Evolutionary conservation across 1,140 invertebrate species (phyloP).

Genomic region (Micrasema longulum): DNA sequence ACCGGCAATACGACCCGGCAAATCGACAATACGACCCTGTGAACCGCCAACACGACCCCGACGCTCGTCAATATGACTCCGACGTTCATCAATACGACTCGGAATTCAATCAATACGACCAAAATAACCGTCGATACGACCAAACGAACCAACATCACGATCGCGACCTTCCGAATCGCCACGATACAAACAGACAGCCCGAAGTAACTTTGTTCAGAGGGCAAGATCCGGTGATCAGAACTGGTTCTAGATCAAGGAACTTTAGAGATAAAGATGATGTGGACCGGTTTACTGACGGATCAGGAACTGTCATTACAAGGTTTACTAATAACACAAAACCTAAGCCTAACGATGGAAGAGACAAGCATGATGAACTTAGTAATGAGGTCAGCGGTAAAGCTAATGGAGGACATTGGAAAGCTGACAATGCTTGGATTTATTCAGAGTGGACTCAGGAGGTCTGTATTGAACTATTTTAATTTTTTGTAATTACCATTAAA

Average conservation of each 20-base stretch:
- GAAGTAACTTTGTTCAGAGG: conserved; percentile 4
- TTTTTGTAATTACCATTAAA: no score
- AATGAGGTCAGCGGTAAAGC: conserved; percentile 42
- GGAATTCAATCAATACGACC: conserved; percentile 9
- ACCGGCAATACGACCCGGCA: conserved; percentile 21
- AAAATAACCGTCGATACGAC: conserved; percentile 8
- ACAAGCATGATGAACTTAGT: conserved; percentile 42
- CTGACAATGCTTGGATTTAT: conserved; percentile 50
- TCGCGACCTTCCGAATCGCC: not conserved
- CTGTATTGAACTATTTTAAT: no score
- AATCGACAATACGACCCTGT: not conserved
- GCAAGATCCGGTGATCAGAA: conserved; percentile 6
- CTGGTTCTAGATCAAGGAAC: conserved; percentile 13
- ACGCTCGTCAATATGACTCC: not conserved
- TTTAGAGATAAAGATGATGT: conserved; percentile 40
- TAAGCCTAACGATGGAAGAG: not conserved
- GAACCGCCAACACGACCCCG: conserved; percentile 8
- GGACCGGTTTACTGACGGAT: conserved; percentile 43
- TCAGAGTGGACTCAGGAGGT: conserved; percentile 54
- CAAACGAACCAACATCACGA: conserved; percentile 9
- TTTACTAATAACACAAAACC: conserved; percentile 37
- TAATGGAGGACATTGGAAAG: conserved; percentile 46
- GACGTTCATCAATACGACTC: not conserved
- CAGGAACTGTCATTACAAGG: conserved; percentile 15
- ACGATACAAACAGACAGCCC: not conserved